phyloP scores from a whole-genome alignment of 2,888 invertebrate genomes.

The Lithosia quadra region DNA sequence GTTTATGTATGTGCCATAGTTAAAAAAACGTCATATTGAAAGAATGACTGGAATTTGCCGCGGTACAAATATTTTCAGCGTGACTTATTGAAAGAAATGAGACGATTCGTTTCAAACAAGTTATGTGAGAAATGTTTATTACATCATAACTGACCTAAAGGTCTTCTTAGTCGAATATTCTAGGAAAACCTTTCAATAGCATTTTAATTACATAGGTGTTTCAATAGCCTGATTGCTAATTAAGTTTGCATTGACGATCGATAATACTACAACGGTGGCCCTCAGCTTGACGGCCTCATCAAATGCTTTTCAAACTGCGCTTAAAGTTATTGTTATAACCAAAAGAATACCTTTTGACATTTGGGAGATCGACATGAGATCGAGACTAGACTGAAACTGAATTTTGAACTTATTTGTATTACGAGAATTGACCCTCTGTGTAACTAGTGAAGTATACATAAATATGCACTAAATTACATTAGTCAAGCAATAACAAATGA shows the following conservation, averaged over 20 bases:
- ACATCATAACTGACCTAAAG: not conserved
- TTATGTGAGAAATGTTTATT: not conserved
- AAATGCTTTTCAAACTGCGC: too few relatives aligned
- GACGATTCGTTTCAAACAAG: not conserved
- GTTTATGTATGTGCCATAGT: not conserved
- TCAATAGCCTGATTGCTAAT: not conserved
- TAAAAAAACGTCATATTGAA: not conserved
- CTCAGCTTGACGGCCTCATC: too few relatives aligned
- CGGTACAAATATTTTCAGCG: not conserved
- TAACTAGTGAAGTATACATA: not conserved
- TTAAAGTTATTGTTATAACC: too few relatives aligned
- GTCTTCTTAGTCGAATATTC: too few relatives aligned
- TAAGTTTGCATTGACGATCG: not conserved
- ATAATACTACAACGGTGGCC: too few relatives aligned
- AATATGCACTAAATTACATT: too few relatives aligned
- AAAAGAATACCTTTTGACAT: too few relatives aligned
- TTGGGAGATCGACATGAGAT: too few relatives aligned
- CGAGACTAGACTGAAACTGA: too few relatives aligned
- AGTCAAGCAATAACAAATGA: not conserved
- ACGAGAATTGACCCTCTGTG: too few relatives aligned
- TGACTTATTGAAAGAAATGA: not conserved
- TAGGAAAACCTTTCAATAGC: slow-evolving; percentile 1
- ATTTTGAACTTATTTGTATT: too few relatives aligned
- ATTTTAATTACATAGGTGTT: slow-evolving; percentile 2
- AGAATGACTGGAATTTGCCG: not conserved